A percentile compares a stretch with the other conserved stretches of the same genome.
Evolutionary conservation across 2,888 invertebrate species (phyloP).

Genomic region (Pyrocoelia pectoralis): DNA sequence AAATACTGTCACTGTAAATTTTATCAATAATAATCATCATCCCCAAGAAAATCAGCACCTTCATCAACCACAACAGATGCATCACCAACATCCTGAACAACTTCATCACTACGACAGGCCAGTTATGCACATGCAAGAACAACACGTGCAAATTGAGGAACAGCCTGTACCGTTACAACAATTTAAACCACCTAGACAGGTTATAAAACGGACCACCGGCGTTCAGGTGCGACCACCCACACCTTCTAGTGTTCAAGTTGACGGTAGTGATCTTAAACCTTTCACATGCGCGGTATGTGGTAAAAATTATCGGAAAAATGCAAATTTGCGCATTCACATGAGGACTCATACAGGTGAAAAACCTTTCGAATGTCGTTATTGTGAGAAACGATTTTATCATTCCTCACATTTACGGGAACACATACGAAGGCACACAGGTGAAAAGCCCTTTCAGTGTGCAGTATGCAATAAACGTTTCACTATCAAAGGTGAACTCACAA

Average conservation of each 20-base stretch:
- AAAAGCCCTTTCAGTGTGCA: conserved; percentile 57
- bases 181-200: conserved; percentile 40
- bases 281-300: conserved; percentile 53
- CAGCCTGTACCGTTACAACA: conserved; percentile 24
- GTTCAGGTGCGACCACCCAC: conserved; percentile 53
- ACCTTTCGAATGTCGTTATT: conserved; percentile 58
- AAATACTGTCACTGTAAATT: conserved; percentile 27
- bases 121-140: conserved; percentile 22
- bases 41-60: conserved; percentile 27
- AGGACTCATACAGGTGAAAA: conserved; percentile 57
- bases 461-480: conserved; percentile 56
- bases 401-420: conserved; percentile 57
- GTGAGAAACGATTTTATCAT: conserved; percentile 57
- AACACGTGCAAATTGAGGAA: conserved; percentile 18
- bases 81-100: conserved; percentile 25
- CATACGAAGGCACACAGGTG: conserved; percentile 56
- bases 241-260: conserved; percentile 38
- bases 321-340: conserved; percentile 57
- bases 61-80: conserved; percentile 27
- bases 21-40: conserved; percentile 32
- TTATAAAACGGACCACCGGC: conserved; percentile 53
- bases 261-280: conserved; percentile 41
- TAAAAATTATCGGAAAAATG: conserved; percentile 55
- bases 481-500: conserved; percentile 55
- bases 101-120: conserved; percentile 8